Conservation (phyloP, 2,797 vertebrate species). For the Glossophaga mutica region DNA sequence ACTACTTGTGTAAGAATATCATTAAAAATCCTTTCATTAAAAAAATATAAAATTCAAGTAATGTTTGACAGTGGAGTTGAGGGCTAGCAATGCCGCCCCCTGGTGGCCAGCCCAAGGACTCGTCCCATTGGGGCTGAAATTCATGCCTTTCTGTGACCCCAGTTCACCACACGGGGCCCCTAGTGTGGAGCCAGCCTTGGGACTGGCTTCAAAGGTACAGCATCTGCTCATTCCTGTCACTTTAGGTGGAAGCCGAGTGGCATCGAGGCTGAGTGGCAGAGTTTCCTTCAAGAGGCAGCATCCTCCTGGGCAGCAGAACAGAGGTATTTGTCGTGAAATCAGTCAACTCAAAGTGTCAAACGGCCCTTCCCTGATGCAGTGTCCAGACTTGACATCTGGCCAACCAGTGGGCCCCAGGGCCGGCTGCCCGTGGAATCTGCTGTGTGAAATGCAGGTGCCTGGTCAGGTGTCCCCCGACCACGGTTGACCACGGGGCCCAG, state of each 20-base stretch:
- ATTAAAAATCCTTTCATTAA: neutral
- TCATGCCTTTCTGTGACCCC: accelerated
- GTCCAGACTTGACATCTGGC: neutral
- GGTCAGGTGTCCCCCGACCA: neutral
- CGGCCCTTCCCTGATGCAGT: accelerated
- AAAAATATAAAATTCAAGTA: neutral
- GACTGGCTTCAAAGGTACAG: accelerated
- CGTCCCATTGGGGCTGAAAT: no score
- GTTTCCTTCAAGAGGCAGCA: neutral
- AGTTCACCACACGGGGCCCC: accelerated
- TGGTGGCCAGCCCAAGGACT: neutral
- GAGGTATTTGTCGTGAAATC: neutral
- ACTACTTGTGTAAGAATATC: neutral
- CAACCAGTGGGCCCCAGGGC: accelerated
- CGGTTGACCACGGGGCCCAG: neutral
- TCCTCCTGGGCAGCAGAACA: neutral
- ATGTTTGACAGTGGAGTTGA: neutral
- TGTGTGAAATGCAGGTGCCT: no score
- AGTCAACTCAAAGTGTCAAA: neutral
- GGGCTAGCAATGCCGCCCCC: neutral
- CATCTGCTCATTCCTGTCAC: neutral
- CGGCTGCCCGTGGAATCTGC: accelerated
- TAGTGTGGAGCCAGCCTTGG: no score
- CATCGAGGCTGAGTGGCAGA: accelerated
- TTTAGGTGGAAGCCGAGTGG: neutral